A percentile compares a stretch with the other conserved stretches of the same genome.
phyloP scores from a whole-genome alignment of 2,797 vertebrate species.

The Trichosurus vulpecula region DNA sequence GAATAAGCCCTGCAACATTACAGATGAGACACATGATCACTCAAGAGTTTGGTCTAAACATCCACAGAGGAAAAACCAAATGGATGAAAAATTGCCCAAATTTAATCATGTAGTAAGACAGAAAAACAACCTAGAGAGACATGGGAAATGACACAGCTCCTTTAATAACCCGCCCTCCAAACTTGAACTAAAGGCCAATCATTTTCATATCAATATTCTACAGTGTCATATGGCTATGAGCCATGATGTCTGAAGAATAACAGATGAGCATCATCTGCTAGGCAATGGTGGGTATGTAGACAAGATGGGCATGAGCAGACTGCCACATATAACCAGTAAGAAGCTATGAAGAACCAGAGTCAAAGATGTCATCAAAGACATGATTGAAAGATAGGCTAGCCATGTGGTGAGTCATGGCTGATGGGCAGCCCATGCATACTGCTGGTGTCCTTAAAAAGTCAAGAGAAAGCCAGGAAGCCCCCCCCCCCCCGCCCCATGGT shows the following conservation, averaged over 20 bases:
- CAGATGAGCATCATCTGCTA: not conserved
- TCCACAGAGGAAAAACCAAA: not conserved
- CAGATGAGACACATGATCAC: not conserved
- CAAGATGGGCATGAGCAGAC: not conserved
- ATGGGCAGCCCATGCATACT: too few relatives aligned
- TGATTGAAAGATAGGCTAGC: not conserved
- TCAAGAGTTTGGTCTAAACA: not conserved
- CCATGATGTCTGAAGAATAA: not conserved
- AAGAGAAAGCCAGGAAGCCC: not conserved
- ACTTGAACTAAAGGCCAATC: not conserved
- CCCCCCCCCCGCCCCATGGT: too few relatives aligned
- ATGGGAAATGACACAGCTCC: not conserved
- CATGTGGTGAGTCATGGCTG: too few relatives aligned
- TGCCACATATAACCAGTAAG: not conserved
- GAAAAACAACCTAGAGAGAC: too few relatives aligned
- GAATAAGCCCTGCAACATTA: not conserved
- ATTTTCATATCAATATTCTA: not conserved
- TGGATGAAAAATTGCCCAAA: not conserved
- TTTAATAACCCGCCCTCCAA: not conserved
- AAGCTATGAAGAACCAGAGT: not conserved
- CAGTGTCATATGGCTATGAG: not conserved
- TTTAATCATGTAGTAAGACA: too few relatives aligned
- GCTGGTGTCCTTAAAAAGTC: not conserved
- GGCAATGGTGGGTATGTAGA: not conserved
- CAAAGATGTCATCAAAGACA: too few relatives aligned